phyloP scores from a whole-genome alignment of 1,140 invertebrate species.

The Ditylenchus dipsaci region DNA sequence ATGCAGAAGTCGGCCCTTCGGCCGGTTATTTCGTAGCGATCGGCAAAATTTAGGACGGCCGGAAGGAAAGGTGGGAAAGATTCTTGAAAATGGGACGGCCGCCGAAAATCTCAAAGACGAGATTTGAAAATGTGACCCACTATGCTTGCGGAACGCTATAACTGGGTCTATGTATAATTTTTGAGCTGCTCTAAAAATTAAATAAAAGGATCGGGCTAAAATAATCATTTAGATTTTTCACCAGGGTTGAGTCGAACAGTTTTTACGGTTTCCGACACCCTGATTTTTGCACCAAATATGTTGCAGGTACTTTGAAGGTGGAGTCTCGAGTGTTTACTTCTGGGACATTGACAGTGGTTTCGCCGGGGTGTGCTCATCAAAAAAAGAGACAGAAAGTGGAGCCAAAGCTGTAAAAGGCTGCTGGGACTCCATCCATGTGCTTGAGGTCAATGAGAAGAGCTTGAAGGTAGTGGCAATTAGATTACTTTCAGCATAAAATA shows the following conservation, averaged over 20 bases:
- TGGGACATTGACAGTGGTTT: conserved; percentile 96
- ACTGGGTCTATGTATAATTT: too few species aligned
- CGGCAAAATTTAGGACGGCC: neutral
- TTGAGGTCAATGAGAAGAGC: conserved; percentile 75
- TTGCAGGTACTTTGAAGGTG: conserved; percentile 84
- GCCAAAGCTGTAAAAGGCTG: conserved; percentile 93
- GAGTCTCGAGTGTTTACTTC: conserved; percentile 95
- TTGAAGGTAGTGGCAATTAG: conserved; percentile 9
- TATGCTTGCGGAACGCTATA: too few species aligned
- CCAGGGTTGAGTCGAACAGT: too few species aligned
- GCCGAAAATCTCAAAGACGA: too few species aligned
- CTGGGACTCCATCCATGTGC: conserved; percentile 99
- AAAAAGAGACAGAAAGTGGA: conserved; percentile 76
- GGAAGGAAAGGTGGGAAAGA: too few species aligned
- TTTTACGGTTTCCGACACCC: neutral
- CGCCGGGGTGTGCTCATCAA: conserved; percentile 96
- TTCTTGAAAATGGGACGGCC: too few species aligned
- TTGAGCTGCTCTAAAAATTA: too few species aligned
- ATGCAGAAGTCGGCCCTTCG: neutral
- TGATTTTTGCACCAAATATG: neutral
- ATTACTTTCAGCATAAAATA: neutral
- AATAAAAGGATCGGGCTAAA: too few species aligned
- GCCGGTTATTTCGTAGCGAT: neutral
- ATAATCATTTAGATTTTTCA: too few species aligned
- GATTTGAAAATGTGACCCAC: too few species aligned